Percentiles rank a stretch among this genome's conserved stretches.
phyloP scores from a whole-genome alignment of 2,113 vertebrate species.

The Podarcis cretensis region DNA sequence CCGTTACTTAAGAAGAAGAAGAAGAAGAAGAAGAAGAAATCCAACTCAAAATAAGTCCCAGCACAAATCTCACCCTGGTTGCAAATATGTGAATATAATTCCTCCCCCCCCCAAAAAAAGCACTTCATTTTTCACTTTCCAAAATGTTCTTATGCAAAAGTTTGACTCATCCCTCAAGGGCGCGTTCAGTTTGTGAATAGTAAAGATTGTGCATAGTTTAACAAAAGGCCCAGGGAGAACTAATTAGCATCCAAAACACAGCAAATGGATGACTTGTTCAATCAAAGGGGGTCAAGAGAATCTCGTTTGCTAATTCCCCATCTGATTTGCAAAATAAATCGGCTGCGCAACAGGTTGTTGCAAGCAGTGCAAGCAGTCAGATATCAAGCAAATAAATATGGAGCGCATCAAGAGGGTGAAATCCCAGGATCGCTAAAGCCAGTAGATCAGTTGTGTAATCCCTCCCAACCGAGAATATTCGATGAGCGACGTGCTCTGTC shows the following conservation, averaged over 20 bases:
- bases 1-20: neutral
- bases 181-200: neutral
- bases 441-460: neutral
- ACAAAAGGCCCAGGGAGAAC: neutral
- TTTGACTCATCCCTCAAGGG: neutral
- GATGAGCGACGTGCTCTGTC: neutral
- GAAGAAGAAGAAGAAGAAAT: neutral
- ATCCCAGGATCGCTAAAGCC: neutral
- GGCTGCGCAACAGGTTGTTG: neutral
- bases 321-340: neutral
- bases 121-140: neutral
- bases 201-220: neutral
- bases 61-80: neutral
- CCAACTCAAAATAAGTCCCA: neutral
- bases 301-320: neutral
- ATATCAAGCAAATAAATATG: neutral
- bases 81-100: neutral
- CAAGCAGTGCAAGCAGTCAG: neutral
- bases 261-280: neutral
- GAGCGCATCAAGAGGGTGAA: neutral
- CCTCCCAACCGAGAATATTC: neutral
- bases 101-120: neutral
- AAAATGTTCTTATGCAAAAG: neutral
- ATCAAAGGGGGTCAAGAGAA: neutral
- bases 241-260: neutral